A percentile compares a stretch with the other conserved stretches of the same genome.
phyloP scores from a whole-genome alignment of 2,888 invertebrate genomes.

The Drosophila bunnanda region DNA sequence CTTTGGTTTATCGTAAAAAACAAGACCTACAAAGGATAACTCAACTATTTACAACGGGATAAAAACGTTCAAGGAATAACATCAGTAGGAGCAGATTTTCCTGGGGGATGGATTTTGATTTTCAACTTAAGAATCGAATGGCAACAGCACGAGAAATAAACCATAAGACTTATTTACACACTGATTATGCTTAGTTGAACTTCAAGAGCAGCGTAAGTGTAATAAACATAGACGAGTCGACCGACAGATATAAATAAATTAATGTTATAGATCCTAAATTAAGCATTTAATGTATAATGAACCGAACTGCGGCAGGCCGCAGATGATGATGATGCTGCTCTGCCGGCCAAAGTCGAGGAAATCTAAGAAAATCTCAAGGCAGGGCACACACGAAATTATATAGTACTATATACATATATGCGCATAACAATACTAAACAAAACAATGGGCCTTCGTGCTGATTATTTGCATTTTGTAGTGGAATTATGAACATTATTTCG shows the following conservation, averaged over 20 bases:
- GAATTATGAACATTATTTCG: constrained; percentile 59
- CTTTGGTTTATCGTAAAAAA: neutral
- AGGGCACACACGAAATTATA: constrained; percentile 33
- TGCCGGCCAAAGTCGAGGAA: constrained; percentile 2
- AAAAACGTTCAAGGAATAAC: constrained; percentile 14
- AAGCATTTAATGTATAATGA: constrained; percentile 67
- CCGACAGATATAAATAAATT: constrained; percentile 45
- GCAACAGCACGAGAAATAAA: constrained; percentile 55
- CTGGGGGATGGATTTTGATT: constrained; percentile 56
- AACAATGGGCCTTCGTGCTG: constrained; percentile 51
- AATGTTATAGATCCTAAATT: constrained; percentile 56
- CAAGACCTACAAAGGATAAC: constrained; percentile 33
- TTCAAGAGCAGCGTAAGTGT: constrained; percentile 55
- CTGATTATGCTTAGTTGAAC: constrained; percentile 79
- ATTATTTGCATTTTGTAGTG: constrained; percentile 46
- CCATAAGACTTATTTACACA: constrained; percentile 81
- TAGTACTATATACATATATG: constrained; percentile 47
- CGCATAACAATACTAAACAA: constrained; percentile 26
- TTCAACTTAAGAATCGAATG: constrained; percentile 47
- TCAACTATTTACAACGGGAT: constrained; percentile 51
- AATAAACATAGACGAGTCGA: constrained; percentile 40
- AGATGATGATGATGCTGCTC: constrained; percentile 46
- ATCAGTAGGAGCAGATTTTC: constrained; percentile 48
- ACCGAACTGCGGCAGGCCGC: constrained; percentile 63
- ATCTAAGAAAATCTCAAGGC: constrained; percentile 13